Conservation (phyloP, 2,888 invertebrate species). For the Tipula unca region DNA sequence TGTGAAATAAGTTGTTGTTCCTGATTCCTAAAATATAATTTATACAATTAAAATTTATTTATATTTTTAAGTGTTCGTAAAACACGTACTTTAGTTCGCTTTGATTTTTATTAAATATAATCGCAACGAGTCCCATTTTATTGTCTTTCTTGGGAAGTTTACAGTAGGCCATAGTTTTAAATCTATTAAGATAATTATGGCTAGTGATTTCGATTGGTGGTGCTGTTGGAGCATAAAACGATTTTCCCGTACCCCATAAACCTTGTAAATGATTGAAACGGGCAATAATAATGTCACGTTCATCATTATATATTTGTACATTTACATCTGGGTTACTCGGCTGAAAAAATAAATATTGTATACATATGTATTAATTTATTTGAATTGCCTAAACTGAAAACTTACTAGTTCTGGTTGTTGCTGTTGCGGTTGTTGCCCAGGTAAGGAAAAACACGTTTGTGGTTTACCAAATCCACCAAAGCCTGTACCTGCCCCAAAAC, state of each 20-base stretch:
- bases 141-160: constrained; percentile 78
- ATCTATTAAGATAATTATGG: constrained; percentile 85
- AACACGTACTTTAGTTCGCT: constrained; percentile 59
- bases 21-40: constrained; percentile 47
- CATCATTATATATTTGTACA: constrained; percentile 85
- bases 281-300: constrained; percentile 85
- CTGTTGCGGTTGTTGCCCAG: constrained; percentile 43
- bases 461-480: constrained; percentile 31
- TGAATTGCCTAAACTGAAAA: background rate
- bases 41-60: background rate
- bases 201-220: constrained; percentile 76
- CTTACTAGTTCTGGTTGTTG: constrained; percentile 30
- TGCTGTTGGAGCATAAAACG: constrained; percentile 67
- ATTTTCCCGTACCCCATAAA: constrained; percentile 53
- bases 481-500: constrained; percentile 29
- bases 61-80: constrained; percentile 29
- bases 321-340: constrained; percentile 57
- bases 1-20: constrained; percentile 62
- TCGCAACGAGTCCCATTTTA: constrained; percentile 81
- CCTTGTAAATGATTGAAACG: constrained; percentile 90
- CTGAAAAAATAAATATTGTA: constrained; percentile 36
- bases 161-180: constrained; percentile 92
- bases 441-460: constrained; percentile 23
- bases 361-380: constrained; percentile 27
- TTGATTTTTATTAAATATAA: constrained; percentile 69